These are phyloP conservation scores for Micronycteris hirsuta DNA, from an alignment of 2,113 vertebrate species.

Conservation along the genomic window DNA sequence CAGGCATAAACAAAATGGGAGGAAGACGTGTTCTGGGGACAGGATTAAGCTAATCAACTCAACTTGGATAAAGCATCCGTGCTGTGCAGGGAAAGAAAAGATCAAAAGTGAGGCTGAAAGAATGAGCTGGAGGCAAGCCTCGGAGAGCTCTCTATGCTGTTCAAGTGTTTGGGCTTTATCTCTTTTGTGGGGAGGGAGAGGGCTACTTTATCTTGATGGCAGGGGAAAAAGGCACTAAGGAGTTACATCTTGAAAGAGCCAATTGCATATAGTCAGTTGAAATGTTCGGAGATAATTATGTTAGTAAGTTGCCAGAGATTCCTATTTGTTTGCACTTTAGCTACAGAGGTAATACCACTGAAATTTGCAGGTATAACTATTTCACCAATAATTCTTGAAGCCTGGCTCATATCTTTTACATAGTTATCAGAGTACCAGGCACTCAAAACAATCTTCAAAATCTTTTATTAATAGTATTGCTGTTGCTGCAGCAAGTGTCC, in stretches of 20 bases:
- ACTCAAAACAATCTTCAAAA: not conserved
- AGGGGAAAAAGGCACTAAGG: rapidly evolving
- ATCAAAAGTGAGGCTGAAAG: not conserved
- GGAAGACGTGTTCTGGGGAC: too few relatives aligned
- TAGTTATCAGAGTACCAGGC: not conserved
- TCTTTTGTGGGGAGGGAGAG: not conserved
- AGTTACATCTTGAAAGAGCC: not conserved
- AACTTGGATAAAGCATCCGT: not conserved
- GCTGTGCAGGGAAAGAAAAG: not conserved
- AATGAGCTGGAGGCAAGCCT: not conserved
- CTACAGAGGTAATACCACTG: not conserved
- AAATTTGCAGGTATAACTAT: not conserved
- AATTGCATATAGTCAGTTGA: not conserved
- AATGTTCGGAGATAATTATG: not conserved
- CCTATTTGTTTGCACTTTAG: not conserved
- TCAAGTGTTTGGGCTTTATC: not conserved
- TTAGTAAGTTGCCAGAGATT: not conserved
- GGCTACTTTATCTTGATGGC: not conserved
- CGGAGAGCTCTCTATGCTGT: rapidly evolving
- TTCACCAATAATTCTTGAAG: not conserved
- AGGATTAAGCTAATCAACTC: not conserved
- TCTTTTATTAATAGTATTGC: not conserved
- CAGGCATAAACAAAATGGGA: not conserved
- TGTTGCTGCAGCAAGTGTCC: not conserved
- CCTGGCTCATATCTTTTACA: not conserved